Evolutionary conservation across 2,888 invertebrate genomes (phyloP), one percentile per base, ranked within the genome.

Genomic region (Teleogryllus oceanicus): DNA sequence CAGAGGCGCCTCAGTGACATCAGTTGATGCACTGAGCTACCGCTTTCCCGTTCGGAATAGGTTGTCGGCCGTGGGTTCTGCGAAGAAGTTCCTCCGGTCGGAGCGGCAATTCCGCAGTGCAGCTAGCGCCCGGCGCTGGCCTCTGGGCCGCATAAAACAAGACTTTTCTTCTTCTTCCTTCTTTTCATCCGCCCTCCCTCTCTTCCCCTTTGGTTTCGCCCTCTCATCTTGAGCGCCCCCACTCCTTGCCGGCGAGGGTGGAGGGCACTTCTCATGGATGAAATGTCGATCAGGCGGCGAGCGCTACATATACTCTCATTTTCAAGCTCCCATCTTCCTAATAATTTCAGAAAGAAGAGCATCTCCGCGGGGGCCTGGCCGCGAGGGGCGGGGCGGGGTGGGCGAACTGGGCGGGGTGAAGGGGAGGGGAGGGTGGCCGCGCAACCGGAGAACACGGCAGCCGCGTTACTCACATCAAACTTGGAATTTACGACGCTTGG

Each of bases 401-500:
- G 4, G 62, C 13, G 4, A 62, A 62, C 16, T n/a, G 62, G 13
- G 62, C 10, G 62, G 13, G 62, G 62, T 1, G 62, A 12, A 11
- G 62, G 62, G 10, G n/a, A 62, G 62, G 62, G n/a, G 62, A 3
- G 62, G 62, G 62, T 18, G n/a, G n/a, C 16, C 16, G n/a, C 13
- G 62, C 62, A 62, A 62, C 62, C 62, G 62, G 62, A 62, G 62
- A 13, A 62, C 62, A 62, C 62, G 13, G 62, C 62, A 11, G 11
- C 62, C 62, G 62, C 62, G 62, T 62, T 62, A 74, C 74, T 74
- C 50, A 49, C 24, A 82, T 82, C 81, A 82, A 83, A 83, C 80
- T 83, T 82, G 76, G 80, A 82, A 83, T 83, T 83, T 83, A 83
- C 82, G 79, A 77, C 80, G 78, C 74, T 75, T 79, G 78, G 80